Base-by-base conservation (phyloP, 2,797 vertebrate species). In the Jordanella pulchra region DNA sequence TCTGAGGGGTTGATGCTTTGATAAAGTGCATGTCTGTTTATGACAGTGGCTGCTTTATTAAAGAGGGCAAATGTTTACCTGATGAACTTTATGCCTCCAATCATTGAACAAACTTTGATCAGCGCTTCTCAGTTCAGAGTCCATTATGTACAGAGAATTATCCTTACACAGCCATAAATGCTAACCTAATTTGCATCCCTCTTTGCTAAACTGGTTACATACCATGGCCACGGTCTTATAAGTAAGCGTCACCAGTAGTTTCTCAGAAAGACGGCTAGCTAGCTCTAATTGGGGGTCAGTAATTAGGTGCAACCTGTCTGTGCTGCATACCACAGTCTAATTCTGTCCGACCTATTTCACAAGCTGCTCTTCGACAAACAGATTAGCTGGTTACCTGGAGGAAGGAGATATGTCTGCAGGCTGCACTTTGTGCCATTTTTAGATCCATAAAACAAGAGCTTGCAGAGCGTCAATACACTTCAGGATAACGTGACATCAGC, bases 401-500 rank as follows among this genome's bases (percentile, higher is more conserved):
- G 35, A 64, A 13, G 67, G 1, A 28, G 35, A 71, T 65, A 0
- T 44, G 23, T 45, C 42, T 27, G 5, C 27, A 12, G 25, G 44
- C 60, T 42, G 21, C 27, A 14, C 28, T 63, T 54, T 0, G 7
- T 72, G 71, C 71, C 60, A 64, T 80, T 86, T 83, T 80, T 72
- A 78, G 75, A 51, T 51, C 72, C 42, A 69, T 75, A 44, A 82
- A 81, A 82, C 58, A 55, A 67, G 72, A 45, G 39, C 17, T 63
- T 51, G 65, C 47, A 66, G 58, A 21, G 47, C 5, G 47, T 42
- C 21, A 51, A 64, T 67, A 35, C 50, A 32, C 72, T 66, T 21
- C 18, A 60, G 76, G 71, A 81, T 86, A 71, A 80, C 27, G 64
- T 85, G 81, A 77, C 76, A 76, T 87, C 61, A 79, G 78, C 73